Conservation (phyloP, 2,888 invertebrate genomes). For the Baccha elongata region DNA sequence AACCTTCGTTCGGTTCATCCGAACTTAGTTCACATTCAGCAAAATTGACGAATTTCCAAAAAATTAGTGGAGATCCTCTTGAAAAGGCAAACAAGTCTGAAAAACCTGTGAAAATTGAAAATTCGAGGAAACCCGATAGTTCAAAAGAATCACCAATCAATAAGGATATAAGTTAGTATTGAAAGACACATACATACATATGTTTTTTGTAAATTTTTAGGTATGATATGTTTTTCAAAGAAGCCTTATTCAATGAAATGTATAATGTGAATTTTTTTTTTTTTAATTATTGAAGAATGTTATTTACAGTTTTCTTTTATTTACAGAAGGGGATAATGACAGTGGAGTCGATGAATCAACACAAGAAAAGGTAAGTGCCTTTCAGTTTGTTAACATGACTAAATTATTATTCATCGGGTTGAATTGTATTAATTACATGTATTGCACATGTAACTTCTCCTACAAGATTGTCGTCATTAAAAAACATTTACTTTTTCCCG, state of each 20-base stretch:
- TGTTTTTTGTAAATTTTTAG: neutral
- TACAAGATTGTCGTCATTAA: no score
- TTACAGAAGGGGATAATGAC: slow-evolving; percentile 91
- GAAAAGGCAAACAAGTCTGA: slow-evolving; percentile 42
- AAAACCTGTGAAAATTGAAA: slow-evolving; percentile 19
- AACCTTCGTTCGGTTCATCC: slow-evolving; percentile 22
- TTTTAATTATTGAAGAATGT: neutral
- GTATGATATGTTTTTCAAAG: neutral
- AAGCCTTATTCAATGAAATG: slow-evolving; percentile 39
- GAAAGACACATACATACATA: no score
- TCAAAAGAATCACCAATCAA: slow-evolving; percentile 25
- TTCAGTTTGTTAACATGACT: no score
- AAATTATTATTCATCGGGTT: no score
- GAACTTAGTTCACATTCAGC: slow-evolving; percentile 46
- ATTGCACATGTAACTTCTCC: no score
- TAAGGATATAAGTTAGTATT: slow-evolving; percentile 62
- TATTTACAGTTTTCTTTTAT: slow-evolving; percentile 73
- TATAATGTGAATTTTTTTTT: neutral
- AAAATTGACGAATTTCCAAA: slow-evolving; percentile 59
- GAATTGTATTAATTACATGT: no score
- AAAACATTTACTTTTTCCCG: no score
- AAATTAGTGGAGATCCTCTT: slow-evolving; percentile 31
- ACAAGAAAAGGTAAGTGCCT: slow-evolving; percentile 88
- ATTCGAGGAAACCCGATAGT: slow-evolving; percentile 1
- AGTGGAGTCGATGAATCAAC: slow-evolving; percentile 92